Base-by-base conservation (phyloP, 2,113 vertebrate genomes). In the Salvelinus alpinus region DNA sequence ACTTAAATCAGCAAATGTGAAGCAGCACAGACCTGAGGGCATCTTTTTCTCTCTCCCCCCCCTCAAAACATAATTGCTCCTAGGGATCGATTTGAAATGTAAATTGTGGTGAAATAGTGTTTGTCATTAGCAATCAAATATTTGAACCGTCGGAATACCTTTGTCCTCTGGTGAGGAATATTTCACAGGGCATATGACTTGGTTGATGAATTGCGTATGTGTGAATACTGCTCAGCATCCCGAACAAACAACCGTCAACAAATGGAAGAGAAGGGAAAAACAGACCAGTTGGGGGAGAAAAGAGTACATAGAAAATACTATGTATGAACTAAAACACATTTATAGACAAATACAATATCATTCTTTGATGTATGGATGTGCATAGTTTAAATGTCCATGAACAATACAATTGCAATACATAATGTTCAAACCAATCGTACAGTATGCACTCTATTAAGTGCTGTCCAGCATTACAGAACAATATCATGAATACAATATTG, bases 81-180 rank as follows among this genome's bases (percentile, higher is more conserved):
- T 76, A 88, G 92, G 88, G 86, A 92, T 91, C 85, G 84, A 91
- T 93, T 93, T 94, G 84, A 93, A 94, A 91, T 94, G 91, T 91
- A 92, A 92, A 93, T 93, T 78, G 76, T 82, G 83, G 76, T 74
- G 88, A 92, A 92, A 87, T 78, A 66, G 82, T 92, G 88, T 93
- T 94, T 94, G 92, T 93, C 93, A 92, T 92, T 91, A 91, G 80
- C 87, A 91, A 93, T 92, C 90, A 94, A 92, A 94, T 92, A 92
- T 92, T 92, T 92, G 90, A 89, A 91, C 84, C 84, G 16, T 71
- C 80, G 85, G 81, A 92, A 89, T 87, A 89, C 84, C 81, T 91
- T 85, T 62, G 77, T 44, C 68, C 78, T 51, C 47, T 44, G 25
- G 54, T 38, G 24, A 47, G 31, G 72, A 70, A 44, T 65, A 67